Conservation (phyloP, 2,113 vertebrate genomes). For the Charadrius vociferus region DNA sequence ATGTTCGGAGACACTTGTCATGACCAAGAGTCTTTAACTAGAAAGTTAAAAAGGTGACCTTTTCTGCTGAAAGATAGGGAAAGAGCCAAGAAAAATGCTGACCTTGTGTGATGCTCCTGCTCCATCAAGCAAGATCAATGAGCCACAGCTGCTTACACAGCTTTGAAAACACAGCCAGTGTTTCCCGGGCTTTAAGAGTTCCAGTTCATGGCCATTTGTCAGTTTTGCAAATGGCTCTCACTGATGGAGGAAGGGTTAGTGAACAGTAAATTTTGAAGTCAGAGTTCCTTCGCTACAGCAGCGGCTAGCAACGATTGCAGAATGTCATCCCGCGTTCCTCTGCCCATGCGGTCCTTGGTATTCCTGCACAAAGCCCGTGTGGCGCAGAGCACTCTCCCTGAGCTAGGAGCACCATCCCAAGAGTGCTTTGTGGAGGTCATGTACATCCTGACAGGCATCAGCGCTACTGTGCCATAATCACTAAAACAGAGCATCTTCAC, state of each 20-base stretch:
- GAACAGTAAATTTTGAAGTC: background rate
- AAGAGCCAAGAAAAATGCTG: conserved; percentile 34
- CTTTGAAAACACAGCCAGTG: conserved; percentile 35
- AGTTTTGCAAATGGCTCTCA: background rate
- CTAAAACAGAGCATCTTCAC: background rate
- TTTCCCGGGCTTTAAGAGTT: background rate
- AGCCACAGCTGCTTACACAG: conserved; percentile 54
- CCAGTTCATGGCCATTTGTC: conserved; percentile 3
- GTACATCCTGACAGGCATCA: background rate
- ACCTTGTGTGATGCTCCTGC: background rate
- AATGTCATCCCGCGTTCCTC: background rate
- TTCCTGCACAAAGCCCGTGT: background rate
- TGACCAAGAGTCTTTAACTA: background rate
- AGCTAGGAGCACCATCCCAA: background rate
- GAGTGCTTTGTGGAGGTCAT: background rate
- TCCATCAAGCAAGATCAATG: conserved; percentile 46
- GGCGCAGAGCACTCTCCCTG: background rate
- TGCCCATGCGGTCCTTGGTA: background rate
- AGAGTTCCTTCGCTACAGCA: background rate
- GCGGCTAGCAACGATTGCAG: background rate
- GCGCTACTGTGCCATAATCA: background rate
- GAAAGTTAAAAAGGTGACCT: conserved; percentile 23
- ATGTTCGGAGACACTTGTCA: background rate
- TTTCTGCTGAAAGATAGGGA: background rate
- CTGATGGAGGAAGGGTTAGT: background rate